Percentiles rank a stretch among this genome's conserved stretches.
phyloP scores from a whole-genome alignment of 2,888 invertebrate genomes.

The Trichogramma evanescens region DNA sequence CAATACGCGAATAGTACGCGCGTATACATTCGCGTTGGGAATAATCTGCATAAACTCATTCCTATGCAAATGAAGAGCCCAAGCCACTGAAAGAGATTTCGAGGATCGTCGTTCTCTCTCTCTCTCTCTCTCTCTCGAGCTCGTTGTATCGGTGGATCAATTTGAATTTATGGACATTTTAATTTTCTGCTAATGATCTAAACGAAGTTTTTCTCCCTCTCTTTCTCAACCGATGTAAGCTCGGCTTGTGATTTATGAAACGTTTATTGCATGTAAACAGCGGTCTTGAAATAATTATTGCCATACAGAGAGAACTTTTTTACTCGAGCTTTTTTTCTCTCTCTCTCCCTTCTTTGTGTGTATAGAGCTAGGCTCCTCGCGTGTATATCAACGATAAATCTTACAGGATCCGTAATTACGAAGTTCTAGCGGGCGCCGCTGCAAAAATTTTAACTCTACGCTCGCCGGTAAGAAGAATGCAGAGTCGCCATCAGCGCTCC shows the following conservation, averaged over 20 bases:
- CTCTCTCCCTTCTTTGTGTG: too few relatives aligned
- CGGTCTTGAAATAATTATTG: too few relatives aligned
- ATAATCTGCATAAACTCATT: conserved; percentile 46
- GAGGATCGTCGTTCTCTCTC: conserved; percentile 12
- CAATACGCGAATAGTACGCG: not conserved
- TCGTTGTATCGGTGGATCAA: too few relatives aligned
- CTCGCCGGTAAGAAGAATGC: not conserved
- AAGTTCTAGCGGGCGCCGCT: conserved; percentile 3
- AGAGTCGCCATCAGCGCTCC: not conserved
- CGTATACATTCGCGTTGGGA: conserved; percentile 35
- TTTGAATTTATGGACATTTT: too few relatives aligned
- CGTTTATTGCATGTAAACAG: too few relatives aligned
- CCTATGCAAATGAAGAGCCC: conserved; percentile 36
- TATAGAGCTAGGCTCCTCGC: too few relatives aligned
- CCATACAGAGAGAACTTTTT: too few relatives aligned
- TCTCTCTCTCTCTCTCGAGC: conserved; percentile 13
- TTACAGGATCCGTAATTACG: conserved; percentile 12
- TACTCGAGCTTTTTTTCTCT: too few relatives aligned
- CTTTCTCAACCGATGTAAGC: too few relatives aligned
- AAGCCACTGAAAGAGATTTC: conserved; percentile 11
- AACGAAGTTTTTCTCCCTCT: too few relatives aligned
- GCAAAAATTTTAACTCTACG: not conserved
- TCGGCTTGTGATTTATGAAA: too few relatives aligned
- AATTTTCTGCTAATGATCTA: too few relatives aligned
- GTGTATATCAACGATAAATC: conserved; percentile 8